Base-by-base conservation (phyloP, 2,888 invertebrate genomes). In the Tillus elongatus region DNA sequence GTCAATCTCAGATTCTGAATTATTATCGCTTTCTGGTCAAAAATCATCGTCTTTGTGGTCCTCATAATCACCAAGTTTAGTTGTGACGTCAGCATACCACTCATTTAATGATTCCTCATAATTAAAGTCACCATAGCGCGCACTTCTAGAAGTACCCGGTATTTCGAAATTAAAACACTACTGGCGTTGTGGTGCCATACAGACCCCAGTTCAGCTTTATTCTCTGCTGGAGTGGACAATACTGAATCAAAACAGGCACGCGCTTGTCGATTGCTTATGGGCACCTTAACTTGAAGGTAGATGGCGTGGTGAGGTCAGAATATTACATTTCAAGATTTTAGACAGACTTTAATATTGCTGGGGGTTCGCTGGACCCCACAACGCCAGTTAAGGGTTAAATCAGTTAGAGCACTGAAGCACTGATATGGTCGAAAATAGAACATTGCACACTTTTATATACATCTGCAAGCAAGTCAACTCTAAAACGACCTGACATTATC, bases 1-100 rank as follows among this genome's bases (percentile, higher is more conserved):
- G 13, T 15, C n/a, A 9, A 30, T 30, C 13, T 30, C 13, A 30
- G 13, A 30, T 14, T 30, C 30, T 14, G 30, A 30, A 9, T 14
- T 30, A 30, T 8, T 3, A n/a, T n/a, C n/a, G n/a, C n/a, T n/a
- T 6, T 27, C 27, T 27, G 27, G 27, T 3, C 10, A 27, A 27
- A 27, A 27, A 27, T 27, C 27, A 6, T 27, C 6, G 27, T 27
- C 27, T 27, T 27, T 6, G 27, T 27, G 8, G 3, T 27, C 27
- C 11, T 27, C 27, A 27, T 27, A 27, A 27, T 27, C 27, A 27
- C 27, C 11, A n/a, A 27, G 11, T 11, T 27, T 11, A 3, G 3
- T 27, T 27, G n/a, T 11, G 10, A 27, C 27, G n/a, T 27, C 27
- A 27, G n/a, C 27, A 27, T 10, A 27, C 27, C 27, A 27, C 11